These are phyloP conservation scores for Phocides pigmalion DNA, from an alignment of 1,140 invertebrate species.

Conservation along the genomic window DNA sequence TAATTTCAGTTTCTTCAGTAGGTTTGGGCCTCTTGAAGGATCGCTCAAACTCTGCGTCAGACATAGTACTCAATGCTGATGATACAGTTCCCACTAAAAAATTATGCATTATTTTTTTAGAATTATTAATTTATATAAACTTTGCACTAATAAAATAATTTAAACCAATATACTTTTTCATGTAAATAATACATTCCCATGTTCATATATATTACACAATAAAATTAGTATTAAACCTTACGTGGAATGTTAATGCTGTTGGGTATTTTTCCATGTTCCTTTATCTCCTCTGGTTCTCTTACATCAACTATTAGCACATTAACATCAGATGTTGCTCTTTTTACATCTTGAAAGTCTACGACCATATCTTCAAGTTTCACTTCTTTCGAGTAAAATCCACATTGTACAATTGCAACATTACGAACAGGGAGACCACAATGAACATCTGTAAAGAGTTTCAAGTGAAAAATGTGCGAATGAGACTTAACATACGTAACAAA, in stretches of 20 bases:
- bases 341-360: constrained; percentile 83
- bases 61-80: constrained; percentile 67
- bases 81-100: constrained; percentile 77
- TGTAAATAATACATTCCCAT: no score
- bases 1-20: constrained; percentile 82
- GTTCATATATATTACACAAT: neutral
- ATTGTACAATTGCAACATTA: neutral
- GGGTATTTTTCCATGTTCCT: constrained; percentile 86
- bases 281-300: constrained; percentile 85
- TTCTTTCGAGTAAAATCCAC: constrained; percentile 50
- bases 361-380: constrained; percentile 52
- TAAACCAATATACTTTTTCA: no score
- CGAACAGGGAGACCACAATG: neutral
- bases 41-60: constrained; percentile 73
- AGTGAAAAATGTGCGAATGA: no score
- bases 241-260: constrained; percentile 87
- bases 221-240: constrained; percentile 58
- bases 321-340: constrained; percentile 67
- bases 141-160: no score
- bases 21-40: constrained; percentile 84
- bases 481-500: no score
- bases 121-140: no score
- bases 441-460: neutral
- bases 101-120: neutral
- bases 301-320: constrained; percentile 85